Conservation (phyloP, 2,797 vertebrate genomes). For the Takifugu rubripes region DNA sequence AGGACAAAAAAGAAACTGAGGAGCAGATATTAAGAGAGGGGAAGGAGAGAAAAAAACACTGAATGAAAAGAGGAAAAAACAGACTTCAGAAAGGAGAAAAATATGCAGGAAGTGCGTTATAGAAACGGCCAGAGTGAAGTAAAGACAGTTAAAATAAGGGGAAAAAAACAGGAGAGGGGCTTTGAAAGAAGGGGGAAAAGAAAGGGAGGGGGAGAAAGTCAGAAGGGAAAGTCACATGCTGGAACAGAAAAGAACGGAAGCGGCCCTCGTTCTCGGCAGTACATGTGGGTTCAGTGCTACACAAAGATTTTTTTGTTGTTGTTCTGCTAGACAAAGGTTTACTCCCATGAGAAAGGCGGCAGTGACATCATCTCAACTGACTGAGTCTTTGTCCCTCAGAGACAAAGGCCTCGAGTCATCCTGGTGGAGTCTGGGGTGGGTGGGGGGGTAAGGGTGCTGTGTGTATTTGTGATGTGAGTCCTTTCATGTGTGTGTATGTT, state of each 20-base stretch:
- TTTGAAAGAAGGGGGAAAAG: slow-evolving; percentile 27
- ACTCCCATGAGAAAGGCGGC: slow-evolving; percentile 79
- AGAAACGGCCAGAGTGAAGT: slow-evolving; percentile 15
- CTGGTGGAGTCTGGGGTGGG: slow-evolving; percentile 60
- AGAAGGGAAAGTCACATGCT: slow-evolving; percentile 69
- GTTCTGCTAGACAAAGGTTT: slow-evolving; percentile 79
- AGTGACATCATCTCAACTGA: slow-evolving; percentile 84
- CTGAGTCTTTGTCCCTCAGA: slow-evolving; percentile 76
- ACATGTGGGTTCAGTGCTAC: slow-evolving; percentile 74
- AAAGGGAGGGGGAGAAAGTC: slow-evolving; percentile 41
- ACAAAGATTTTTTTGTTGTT: slow-evolving; percentile 85
- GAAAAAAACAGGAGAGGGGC: slow-evolving; percentile 22
- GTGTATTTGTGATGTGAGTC: slow-evolving; percentile 30
- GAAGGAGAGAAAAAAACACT: slow-evolving; percentile 8
- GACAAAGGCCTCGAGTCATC: slow-evolving; percentile 80
- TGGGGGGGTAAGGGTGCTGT: slow-evolving; percentile 17
- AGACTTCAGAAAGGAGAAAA: slow-evolving; percentile 4
- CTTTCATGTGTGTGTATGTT: slow-evolving; percentile 35
- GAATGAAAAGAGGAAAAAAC: slow-evolving; percentile 1
- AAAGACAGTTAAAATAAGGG: slow-evolving; percentile 16
- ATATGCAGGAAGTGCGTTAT: not conserved
- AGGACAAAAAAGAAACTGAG: slow-evolving; percentile 1
- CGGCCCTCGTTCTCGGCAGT: slow-evolving; percentile 61
- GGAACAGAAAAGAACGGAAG: slow-evolving; percentile 75
- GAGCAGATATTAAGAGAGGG: not conserved